Conservation (phyloP, 2,797 vertebrate species). For the Basileuterus tristriatus region DNA sequence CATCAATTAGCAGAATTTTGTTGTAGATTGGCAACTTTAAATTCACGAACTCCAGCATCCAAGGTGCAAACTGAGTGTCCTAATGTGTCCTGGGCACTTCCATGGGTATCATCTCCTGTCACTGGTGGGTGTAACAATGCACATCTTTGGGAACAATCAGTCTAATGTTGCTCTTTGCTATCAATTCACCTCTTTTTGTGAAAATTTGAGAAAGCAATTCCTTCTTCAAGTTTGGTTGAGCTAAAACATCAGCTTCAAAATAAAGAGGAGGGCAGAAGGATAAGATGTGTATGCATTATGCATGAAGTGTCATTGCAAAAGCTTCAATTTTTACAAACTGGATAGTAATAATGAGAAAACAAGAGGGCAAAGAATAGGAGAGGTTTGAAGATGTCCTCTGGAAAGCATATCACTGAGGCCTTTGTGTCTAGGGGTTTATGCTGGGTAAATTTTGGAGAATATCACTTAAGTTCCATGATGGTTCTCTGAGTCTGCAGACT, state of each 20-base stretch:
- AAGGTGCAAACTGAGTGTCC: rapidly evolving
- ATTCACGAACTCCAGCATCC: neutral
- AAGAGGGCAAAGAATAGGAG: neutral
- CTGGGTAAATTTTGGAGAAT: neutral
- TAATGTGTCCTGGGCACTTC: neutral
- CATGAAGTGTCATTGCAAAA: neutral
- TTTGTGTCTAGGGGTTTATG: neutral
- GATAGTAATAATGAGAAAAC: neutral
- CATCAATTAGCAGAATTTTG: neutral
- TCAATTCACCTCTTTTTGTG: neutral
- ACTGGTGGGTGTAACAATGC: neutral
- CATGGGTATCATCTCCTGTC: rapidly evolving
- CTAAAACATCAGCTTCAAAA: neutral
- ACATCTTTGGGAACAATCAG: neutral
- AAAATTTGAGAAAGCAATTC: neutral
- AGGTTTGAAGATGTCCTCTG: neutral
- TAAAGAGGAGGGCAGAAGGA: neutral
- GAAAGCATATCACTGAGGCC: neutral
- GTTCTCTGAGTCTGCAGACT: neutral
- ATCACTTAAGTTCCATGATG: neutral
- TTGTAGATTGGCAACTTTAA: neutral
- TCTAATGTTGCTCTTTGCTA: neutral
- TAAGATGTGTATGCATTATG: neutral
- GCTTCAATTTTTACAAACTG: neutral
- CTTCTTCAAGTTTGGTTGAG: neutral